phyloP scores from a whole-genome alignment of 2,797 vertebrate species.

The Micromesistius poutassou region DNA sequence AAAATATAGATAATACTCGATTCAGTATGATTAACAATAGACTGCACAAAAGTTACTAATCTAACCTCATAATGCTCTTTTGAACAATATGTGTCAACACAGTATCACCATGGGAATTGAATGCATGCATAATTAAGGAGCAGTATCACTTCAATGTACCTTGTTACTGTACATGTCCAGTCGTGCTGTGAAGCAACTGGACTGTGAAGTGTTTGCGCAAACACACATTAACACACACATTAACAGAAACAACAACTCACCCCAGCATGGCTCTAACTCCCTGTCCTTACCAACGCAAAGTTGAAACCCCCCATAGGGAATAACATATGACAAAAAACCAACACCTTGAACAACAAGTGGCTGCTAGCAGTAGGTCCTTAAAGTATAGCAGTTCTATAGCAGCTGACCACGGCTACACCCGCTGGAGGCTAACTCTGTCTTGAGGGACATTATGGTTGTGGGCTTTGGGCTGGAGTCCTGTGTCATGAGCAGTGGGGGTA shows the following conservation, averaged over 20 bases:
- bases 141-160: conserved; percentile 29
- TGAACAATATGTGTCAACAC: neutral
- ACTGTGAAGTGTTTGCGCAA: too few relatives aligned
- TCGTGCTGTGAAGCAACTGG: neutral
- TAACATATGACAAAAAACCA: neutral
- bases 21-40: too few relatives aligned
- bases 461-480: neutral
- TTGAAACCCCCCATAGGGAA: neutral
- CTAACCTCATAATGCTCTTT: neutral
- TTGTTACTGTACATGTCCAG: conserved; percentile 29
- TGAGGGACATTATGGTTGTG: conserved; percentile 58
- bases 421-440: conserved; percentile 47
- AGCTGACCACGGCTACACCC: conserved; percentile 51
- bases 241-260: conserved; percentile 18
- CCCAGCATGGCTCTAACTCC: neutral
- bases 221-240: conserved; percentile 13
- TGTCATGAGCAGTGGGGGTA: neutral
- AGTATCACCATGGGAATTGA: conserved; percentile 7
- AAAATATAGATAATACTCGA: too few relatives aligned
- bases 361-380: neutral
- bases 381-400: neutral
- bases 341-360: neutral
- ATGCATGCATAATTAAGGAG: conserved; percentile 42
- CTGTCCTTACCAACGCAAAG: neutral
- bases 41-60: too few relatives aligned